Base-by-base conservation (phyloP, 1,140 invertebrate species). In the Parapsyche elsis region DNA sequence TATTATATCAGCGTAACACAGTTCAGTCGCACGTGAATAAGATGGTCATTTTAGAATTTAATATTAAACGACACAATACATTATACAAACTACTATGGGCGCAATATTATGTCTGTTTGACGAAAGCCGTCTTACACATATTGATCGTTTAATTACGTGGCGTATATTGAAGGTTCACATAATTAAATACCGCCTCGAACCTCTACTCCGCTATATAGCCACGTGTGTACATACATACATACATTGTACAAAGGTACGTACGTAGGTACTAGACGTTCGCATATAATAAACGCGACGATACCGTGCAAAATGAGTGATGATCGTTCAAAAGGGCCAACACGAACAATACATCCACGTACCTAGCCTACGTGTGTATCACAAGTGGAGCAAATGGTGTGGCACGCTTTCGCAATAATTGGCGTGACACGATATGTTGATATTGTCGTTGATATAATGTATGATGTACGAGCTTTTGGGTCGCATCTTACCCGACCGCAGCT, bases 101-200 rank as follows among this genome's bases (percentile, higher is more conserved):
- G 14, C 1, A 19, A 19, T 19, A 16, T n/a, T 61, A 21, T 16
- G 30, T 7, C 2, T 7, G 1, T 38, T 38, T 38, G 30, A 38
- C 30, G 30, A 38, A 7, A 38, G 30, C 30, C 30, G 30, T 1
- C 30, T 38, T 38, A 14, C 49, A 53, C 49, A 53, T 53, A 67
- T 67, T 23, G 64, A 67, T 26, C 64, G 21, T 67, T 67, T 26
- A 67, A 67, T 67, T 67, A 67, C 49, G 16, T 1, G 10, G 16
- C 16, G 49, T 53, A 53, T 53, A 14, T 14, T 53, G 49, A 12
- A 53, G 49, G 49, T 16, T 53, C 49, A 16, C 19, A 67, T 67
- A 67, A 67, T 67, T 67, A 67, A 67, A 67, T 67, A 12, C 64
- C 24, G 24, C 64, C 64, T 67, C 26, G 64, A 67, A 67, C 64